These are phyloP conservation scores for Castor canadensis DNA, from an alignment of 2,113 vertebrate genomes.

Conservation along the genomic window DNA sequence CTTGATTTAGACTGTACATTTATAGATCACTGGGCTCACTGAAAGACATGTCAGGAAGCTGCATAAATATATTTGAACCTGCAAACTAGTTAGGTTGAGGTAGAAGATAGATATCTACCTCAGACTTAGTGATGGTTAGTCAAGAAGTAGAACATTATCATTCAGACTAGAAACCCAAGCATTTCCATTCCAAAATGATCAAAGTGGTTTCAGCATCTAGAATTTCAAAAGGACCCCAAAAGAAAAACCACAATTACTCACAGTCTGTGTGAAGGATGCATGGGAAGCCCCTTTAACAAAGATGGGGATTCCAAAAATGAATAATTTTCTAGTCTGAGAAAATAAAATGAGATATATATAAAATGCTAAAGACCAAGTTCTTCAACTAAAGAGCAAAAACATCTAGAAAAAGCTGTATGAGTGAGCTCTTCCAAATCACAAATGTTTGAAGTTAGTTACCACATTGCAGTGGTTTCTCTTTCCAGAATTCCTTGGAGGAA, in stretches of 20 bases:
- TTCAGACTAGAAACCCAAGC: neutral
- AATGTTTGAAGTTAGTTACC: constrained; percentile 16
- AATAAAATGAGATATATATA: neutral
- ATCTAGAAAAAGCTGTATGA: neutral
- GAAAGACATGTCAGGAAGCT: neutral
- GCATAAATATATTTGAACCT: neutral
- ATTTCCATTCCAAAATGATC: neutral
- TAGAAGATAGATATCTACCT: neutral
- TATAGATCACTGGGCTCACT: neutral
- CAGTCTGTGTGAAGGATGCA: neutral
- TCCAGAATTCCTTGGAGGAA: constrained; percentile 61
- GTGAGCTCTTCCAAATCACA: constrained; percentile 4
- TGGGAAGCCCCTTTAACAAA: neutral
- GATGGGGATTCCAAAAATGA: neutral
- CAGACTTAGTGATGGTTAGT: neutral
- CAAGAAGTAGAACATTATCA: too few species aligned
- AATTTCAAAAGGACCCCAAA: neutral
- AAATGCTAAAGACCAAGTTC: too few species aligned
- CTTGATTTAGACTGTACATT: neutral
- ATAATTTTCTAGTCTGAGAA: constrained; percentile 5
- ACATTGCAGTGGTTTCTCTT: constrained; percentile 41
- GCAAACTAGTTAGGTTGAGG: neutral
- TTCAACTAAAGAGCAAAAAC: too few species aligned
- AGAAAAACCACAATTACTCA: neutral
- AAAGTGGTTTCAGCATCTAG: neutral